A percentile compares a stretch with the other conserved stretches of the same genome.
Evolutionary conservation across 1,140 invertebrate species (phyloP).

Genomic region (Pararge aegeria): DNA sequence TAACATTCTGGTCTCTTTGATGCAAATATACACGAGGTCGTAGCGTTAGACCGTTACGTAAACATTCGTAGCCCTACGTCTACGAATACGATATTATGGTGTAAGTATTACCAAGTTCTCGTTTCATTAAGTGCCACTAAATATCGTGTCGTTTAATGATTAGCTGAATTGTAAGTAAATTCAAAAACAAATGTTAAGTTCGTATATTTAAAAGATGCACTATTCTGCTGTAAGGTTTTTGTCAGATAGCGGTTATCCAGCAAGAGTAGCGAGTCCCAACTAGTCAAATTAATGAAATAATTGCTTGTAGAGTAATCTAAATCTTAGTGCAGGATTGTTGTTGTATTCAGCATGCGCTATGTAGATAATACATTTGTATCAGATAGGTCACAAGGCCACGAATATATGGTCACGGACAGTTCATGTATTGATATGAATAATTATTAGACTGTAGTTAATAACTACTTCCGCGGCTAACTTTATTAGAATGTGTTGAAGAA

Average conservation of each 20-base stretch:
- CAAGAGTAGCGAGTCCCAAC: no score
- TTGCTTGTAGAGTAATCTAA: neutral
- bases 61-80: conserved; percentile 3
- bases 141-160: no score
- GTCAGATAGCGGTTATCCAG: no score
- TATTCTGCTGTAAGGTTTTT: no score
- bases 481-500: conserved; percentile 1
- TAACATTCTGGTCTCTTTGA: no score
- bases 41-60: conserved; percentile 3
- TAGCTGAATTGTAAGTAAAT: no score
- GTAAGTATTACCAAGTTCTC: no score
- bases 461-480: conserved; percentile 20
- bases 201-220: no score
- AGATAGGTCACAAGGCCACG: conserved; percentile 31
- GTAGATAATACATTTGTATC: conserved; percentile 26
- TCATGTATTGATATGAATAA: conserved; percentile 8
- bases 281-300: no score
- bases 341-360: conserved; percentile 6
- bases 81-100: no score
- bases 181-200: no score
- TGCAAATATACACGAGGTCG: neutral
- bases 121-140: no score
- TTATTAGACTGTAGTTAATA: neutral
- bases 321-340: conserved; percentile 1
- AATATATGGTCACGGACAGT: conserved; percentile 34